These are phyloP conservation scores for Clanis bilineata DNA, from an alignment of 2,888 invertebrate species.

Conservation along the genomic window DNA sequence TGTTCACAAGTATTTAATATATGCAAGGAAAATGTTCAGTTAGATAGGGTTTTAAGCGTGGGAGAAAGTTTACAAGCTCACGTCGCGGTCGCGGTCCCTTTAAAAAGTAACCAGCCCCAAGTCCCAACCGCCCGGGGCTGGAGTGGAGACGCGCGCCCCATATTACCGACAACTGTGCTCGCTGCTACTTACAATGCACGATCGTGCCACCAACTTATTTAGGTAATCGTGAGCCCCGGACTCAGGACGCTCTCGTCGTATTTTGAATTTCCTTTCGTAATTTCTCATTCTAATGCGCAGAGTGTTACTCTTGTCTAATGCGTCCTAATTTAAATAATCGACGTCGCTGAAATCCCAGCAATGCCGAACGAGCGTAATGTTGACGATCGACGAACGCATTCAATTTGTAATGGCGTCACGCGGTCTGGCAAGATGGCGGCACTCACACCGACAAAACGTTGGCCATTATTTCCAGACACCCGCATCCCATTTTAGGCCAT, in stretches of 20 bases:
- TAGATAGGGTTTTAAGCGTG: constrained; percentile 51
- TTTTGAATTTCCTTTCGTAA: constrained; percentile 9
- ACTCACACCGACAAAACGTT: constrained; percentile 50
- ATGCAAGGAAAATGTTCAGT: constrained; percentile 47
- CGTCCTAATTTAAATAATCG: constrained; percentile 25
- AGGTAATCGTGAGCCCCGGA: constrained; percentile 29
- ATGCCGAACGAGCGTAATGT: constrained; percentile 28
- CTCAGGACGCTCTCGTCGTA: neutral
- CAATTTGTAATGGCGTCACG: constrained; percentile 77
- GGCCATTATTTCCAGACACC: constrained; percentile 56
- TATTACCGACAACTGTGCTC: constrained; percentile 24
- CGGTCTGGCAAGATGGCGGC: constrained; percentile 78
- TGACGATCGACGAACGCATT: constrained; percentile 48
- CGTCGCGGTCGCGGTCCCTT: constrained; percentile 20
- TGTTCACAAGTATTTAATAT: too few relatives aligned
- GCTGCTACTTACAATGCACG: constrained; percentile 40
- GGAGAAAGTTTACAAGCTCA: constrained; percentile 51
- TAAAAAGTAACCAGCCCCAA: neutral
- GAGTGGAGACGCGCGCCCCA: constrained; percentile 25
- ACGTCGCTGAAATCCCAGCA: constrained; percentile 26
- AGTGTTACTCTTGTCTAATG: constrained; percentile 8
- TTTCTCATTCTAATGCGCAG: constrained; percentile 5
- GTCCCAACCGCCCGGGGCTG: neutral
- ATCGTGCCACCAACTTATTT: constrained; percentile 44
- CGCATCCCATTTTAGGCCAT: constrained; percentile 48